Conservation (phyloP, 2,888 invertebrate genomes). For the Mesorhabditis belari region DNA sequence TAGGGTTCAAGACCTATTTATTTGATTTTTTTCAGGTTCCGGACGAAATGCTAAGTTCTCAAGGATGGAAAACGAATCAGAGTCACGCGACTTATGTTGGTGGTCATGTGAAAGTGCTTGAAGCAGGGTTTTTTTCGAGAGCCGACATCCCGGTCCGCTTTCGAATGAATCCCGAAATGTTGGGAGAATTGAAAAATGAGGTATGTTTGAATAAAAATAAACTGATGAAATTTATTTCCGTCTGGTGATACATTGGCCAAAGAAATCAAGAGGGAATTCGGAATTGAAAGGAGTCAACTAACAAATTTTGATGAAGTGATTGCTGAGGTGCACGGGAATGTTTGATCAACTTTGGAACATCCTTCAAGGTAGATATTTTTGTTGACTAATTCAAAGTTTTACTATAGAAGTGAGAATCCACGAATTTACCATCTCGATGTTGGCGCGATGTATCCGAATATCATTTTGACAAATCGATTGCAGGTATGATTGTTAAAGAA, state of each 20-base stretch:
- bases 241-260: slow-evolving; percentile 52
- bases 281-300: slow-evolving; percentile 86
- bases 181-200: neutral
- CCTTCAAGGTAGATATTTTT: slow-evolving; percentile 63
- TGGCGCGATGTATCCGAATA: slow-evolving; percentile 99
- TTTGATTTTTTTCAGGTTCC: no score
- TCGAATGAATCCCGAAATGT: neutral
- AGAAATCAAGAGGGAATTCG: slow-evolving; percentile 77
- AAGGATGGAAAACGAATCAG: slow-evolving; percentile 57
- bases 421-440: slow-evolving; percentile 98
- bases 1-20: no score
- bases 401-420: slow-evolving; percentile 78
- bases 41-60: no score
- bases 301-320: slow-evolving; percentile 75
- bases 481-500: slow-evolving; percentile 60
- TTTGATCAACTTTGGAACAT: slow-evolving; percentile 21
- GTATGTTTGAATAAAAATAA: no score
- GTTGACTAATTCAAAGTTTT: slow-evolving; percentile 82
- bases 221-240: slow-evolving; percentile 59
- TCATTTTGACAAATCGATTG: slow-evolving; percentile 91
- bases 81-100: slow-evolving; percentile 99
- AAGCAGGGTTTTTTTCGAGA: slow-evolving; percentile 92
- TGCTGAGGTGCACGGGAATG: slow-evolving; percentile 54
- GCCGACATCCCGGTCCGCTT: slow-evolving; percentile 73
- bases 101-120: slow-evolving; percentile 95